Base-by-base conservation (phyloP, 2,797 vertebrate genomes). In the Notoglanidium macrostoma region DNA sequence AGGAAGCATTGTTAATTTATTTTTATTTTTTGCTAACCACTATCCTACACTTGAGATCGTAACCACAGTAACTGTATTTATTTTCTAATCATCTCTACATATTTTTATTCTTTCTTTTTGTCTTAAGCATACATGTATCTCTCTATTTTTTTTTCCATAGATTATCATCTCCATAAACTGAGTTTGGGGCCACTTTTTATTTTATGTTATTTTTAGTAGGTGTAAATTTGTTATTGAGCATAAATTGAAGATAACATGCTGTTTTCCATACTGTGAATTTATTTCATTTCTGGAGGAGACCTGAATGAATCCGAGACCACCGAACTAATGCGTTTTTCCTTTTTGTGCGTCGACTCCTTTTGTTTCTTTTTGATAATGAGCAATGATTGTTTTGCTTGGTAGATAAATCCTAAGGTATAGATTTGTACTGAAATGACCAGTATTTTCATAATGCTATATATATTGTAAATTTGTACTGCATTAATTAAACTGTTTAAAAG, bases 341-440 rank as follows among this genome's bases (percentile, higher is more conserved):
- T 14, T 44, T 35, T 35, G 32, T 59, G 19, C 1, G 89, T 93
- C 84, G 4, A 17, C 80, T 92, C 35, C 59, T 89, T 73, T 89
- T 91, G 44, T 57, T 89, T 84, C 40, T 76, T 88, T 86, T 88
- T 90, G 91, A 91, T 90, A 95, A 94, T 83, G 49, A 95, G 92
- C 91, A 93, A 93, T 86, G 80, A 85, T 83, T 86, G 35, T 74
- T 88, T 86, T 93, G 93, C 93, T 96, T 94, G 93, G 90, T 94
- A 94, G 94, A 95, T 94, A 93, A 95, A 95, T 95, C 90, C 88
- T 94, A 92, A 93, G 89, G 91, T 95, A 94, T 96, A 96, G 95
- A 96, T 96, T 96, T 96, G 89, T 96, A 95, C 94, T 95, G 93
- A 94, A 94, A 93, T 95, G 93, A 93, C 95, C 96, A 96, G 95